These are phyloP conservation scores for Danaus melanippus DNA, from an alignment of 1,140 invertebrate genomes.

Conservation along the genomic window DNA sequence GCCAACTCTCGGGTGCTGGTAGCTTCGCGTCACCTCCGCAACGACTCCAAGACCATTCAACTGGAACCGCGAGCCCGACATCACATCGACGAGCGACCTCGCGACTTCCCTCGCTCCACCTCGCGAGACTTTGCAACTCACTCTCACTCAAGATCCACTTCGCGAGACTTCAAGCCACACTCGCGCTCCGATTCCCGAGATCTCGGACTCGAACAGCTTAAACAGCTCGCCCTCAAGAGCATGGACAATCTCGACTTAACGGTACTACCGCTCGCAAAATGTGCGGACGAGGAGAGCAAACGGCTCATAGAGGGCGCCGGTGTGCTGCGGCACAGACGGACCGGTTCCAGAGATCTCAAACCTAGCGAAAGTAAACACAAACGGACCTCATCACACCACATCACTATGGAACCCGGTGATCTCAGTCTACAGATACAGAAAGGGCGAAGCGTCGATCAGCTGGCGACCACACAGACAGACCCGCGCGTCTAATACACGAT, in stretches of 20 bases:
- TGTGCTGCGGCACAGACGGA: constrained; percentile 73
- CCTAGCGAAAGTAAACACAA: constrained; percentile 47
- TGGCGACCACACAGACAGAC: constrained; percentile 37
- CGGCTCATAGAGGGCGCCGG: constrained; percentile 64
- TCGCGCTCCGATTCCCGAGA: constrained; percentile 57
- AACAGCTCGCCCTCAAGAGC: constrained; percentile 60
- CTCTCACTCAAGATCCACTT: constrained; percentile 43
- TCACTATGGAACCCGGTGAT: constrained; percentile 59
- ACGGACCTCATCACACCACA: constrained; percentile 64
- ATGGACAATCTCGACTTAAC: constrained; percentile 66
- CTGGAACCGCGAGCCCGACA: constrained; percentile 68
- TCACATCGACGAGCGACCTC: constrained; percentile 49
- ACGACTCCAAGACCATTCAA: constrained; percentile 75
- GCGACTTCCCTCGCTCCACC: constrained; percentile 39
- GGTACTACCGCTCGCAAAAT: constrained; percentile 48
- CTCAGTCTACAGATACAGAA: constrained; percentile 52
- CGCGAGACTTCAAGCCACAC: constrained; percentile 54
- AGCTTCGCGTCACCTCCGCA: constrained; percentile 73
- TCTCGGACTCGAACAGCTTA: constrained; percentile 58
- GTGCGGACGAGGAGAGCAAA: constrained; percentile 65
- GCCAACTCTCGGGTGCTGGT: constrained; percentile 61
- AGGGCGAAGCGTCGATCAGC: constrained; percentile 55
- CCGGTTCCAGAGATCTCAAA: constrained; percentile 73
- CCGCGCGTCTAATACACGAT: constrained; percentile 32
- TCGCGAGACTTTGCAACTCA: constrained; percentile 39